Percentiles rank a stretch among this genome's conserved stretches.
Evolutionary conservation across 1,140 invertebrate genomes (phyloP).

Genomic region (Achroia grisella): DNA sequence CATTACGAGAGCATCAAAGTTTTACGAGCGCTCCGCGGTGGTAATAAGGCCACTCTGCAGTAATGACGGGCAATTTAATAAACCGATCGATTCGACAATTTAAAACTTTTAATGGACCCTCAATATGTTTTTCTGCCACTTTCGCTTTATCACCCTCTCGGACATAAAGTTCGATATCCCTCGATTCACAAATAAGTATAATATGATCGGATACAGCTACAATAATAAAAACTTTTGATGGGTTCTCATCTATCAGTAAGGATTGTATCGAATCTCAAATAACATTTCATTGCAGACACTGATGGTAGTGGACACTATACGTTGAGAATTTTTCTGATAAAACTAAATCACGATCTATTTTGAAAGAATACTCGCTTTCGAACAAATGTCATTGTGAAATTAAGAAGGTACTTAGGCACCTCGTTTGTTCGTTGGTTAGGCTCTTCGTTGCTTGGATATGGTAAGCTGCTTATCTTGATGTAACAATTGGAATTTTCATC

Average conservation of each 20-base stretch:
- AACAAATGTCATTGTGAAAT: too few species aligned
- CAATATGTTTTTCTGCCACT: not conserved
- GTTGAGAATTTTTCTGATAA: too few species aligned
- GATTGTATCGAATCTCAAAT: slow-evolving; percentile 8
- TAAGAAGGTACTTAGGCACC: too few species aligned
- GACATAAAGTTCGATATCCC: not conserved
- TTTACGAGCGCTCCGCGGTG: slow-evolving; percentile 7
- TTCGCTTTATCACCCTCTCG: not conserved
- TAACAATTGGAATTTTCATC: too few species aligned
- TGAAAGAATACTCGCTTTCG: too few species aligned
- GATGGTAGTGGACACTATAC: not conserved
- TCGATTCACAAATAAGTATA: not conserved
- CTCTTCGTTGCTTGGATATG: too few species aligned
- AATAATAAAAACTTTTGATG: slow-evolving; percentile 7
- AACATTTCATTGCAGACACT: slow-evolving; percentile 1
- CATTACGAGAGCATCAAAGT: slow-evolving; percentile 16
- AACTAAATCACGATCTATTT: too few species aligned
- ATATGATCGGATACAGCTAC: not conserved
- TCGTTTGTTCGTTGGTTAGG: too few species aligned
- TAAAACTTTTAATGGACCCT: slow-evolving; percentile 6
- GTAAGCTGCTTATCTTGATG: too few species aligned
- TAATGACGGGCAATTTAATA: slow-evolving; percentile 15
- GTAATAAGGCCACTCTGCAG: slow-evolving; percentile 1
- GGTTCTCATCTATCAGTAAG: slow-evolving; percentile 3
- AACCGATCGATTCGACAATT: slow-evolving; percentile 7